These are phyloP conservation scores for Meda fulgida DNA, from an alignment of 2,797 vertebrate genomes.

Conservation along the genomic window DNA sequence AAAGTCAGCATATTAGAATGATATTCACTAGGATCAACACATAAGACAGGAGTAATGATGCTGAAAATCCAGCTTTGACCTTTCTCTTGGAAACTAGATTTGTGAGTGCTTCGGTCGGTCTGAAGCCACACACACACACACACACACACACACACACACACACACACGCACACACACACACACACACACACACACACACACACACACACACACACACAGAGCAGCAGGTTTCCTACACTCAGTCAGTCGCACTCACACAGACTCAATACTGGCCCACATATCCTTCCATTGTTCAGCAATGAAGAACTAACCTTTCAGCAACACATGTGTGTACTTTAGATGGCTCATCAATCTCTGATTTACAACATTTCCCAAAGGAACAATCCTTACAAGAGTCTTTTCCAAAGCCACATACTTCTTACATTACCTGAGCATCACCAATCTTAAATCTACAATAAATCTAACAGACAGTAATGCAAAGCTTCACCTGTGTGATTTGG, in stretches of 20 bases:
- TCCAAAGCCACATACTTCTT: background rate
- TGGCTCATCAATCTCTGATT: slow-evolving; percentile 19
- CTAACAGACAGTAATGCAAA: background rate
- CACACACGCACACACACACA: background rate
- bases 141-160: no score
- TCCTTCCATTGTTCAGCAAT: slow-evolving; percentile 3
- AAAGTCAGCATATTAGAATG: background rate
- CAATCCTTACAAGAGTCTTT: background rate
- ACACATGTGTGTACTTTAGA: background rate
- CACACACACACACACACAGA: background rate
- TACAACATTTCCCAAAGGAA: slow-evolving; percentile 13
- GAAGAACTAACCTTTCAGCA: slow-evolving; percentile 14
- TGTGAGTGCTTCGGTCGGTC: background rate
- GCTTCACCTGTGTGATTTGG: slow-evolving; percentile 13
- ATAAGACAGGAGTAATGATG: background rate
- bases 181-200: background rate
- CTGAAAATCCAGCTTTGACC: background rate
- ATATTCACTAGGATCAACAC: background rate
- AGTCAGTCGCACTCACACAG: background rate
- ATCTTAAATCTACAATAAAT: slow-evolving; percentile 18
- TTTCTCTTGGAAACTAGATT: background rate
- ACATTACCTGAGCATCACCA: background rate
- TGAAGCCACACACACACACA: background rate
- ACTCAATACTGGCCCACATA: background rate
- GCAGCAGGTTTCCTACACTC: background rate